Evolutionary conservation across 2,888 invertebrate species (phyloP).

Genomic region (Athrips mouffetella): DNA sequence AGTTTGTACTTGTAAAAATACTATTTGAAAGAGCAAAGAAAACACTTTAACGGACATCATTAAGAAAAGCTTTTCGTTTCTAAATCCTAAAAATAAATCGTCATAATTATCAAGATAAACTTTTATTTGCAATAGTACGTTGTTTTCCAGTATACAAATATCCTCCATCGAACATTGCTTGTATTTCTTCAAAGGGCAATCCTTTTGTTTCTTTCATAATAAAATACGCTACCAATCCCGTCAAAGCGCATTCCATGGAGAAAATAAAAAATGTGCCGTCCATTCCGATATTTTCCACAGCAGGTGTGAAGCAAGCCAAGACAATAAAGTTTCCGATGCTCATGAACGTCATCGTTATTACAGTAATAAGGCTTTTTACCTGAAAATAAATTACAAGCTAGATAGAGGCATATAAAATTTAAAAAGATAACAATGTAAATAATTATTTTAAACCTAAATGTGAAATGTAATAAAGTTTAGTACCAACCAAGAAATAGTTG

Average conservation of each 20-base stretch:
- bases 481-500: too few species aligned
- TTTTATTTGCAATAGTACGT: background rate
- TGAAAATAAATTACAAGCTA: constrained; percentile 21
- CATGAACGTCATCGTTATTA: constrained; percentile 26
- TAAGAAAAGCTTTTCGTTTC: too few species aligned
- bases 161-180: constrained; percentile 29
- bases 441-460: too few species aligned
- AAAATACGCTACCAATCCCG: constrained; percentile 36
- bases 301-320: constrained; percentile 31
- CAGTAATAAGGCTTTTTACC: constrained; percentile 35
- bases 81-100: too few species aligned
- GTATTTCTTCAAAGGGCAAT: constrained; percentile 39
- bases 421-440: too few species aligned
- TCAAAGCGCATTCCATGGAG: constrained; percentile 31
- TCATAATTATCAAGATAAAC: too few species aligned
- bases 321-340: constrained; percentile 34
- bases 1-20: too few species aligned
- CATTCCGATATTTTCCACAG: constrained; percentile 37
- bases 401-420: background rate
- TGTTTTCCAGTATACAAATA: background rate
- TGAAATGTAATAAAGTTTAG: too few species aligned
- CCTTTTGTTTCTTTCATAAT: constrained; percentile 55
- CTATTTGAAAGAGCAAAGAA: too few species aligned
- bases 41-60: too few species aligned
- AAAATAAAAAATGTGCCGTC: constrained; percentile 51